Conservation (phyloP, 2,113 vertebrate species). For the Toxotes chatareus region DNA sequence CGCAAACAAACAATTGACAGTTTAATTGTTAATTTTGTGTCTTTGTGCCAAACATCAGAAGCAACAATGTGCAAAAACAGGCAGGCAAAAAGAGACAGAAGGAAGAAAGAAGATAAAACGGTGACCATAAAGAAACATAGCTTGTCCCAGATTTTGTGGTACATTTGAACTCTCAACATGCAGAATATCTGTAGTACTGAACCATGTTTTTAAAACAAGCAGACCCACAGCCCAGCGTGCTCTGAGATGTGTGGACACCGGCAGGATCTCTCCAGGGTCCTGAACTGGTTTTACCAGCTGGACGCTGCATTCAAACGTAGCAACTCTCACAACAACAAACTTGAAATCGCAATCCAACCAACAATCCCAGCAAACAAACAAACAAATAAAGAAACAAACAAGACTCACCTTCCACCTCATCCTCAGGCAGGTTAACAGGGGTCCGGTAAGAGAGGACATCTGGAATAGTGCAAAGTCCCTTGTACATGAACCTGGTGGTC, state of each 20-base stretch:
- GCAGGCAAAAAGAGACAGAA: not conserved
- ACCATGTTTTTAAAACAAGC: not conserved
- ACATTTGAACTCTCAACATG: not conserved
- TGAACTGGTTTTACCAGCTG: slow-evolving; percentile 14
- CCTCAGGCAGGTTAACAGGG: slow-evolving; percentile 92
- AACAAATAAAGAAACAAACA: not conserved
- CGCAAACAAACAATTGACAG: not conserved
- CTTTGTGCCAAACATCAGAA: not conserved
- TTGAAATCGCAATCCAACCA: not conserved
- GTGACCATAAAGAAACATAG: not conserved
- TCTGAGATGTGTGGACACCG: slow-evolving; percentile 7
- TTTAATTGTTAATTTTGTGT: not conserved
- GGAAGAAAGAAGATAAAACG: not conserved
- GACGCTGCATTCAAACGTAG: not conserved
- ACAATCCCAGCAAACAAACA: not conserved
- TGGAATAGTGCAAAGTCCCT: slow-evolving; percentile 96
- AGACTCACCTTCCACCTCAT: slow-evolving; percentile 94
- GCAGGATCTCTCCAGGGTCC: slow-evolving; percentile 66
- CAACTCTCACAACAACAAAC: not conserved
- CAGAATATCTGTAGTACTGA: not conserved
- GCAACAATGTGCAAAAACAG: not conserved
- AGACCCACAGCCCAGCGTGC: not conserved
- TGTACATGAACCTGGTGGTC: slow-evolving; percentile 98
- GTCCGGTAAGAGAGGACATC: slow-evolving; percentile 90
- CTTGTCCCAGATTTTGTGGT: not conserved